A percentile compares a stretch with the other conserved stretches of the same genome.
phyloP scores from a whole-genome alignment of 2,797 vertebrate genomes.

The Anomalospiza imberbis region DNA sequence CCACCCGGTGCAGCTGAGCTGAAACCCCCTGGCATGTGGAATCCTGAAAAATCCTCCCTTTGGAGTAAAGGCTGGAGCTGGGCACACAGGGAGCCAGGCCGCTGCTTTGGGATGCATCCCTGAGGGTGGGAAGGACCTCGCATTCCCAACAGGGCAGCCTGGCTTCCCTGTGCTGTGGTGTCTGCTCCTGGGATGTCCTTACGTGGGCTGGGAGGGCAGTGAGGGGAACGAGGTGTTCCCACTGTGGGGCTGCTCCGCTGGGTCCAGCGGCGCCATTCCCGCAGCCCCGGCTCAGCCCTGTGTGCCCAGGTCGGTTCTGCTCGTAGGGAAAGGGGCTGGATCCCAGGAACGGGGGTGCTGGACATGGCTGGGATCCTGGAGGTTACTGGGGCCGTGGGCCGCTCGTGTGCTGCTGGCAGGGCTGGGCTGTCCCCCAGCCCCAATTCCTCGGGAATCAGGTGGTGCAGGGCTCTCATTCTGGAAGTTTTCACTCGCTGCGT shows the following conservation, averaged over 20 bases:
- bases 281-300: background rate
- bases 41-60: background rate
- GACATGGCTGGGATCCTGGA: fast-evolving
- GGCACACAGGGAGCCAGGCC: background rate
- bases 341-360: fast-evolving
- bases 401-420: background rate
- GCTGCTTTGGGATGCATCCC: background rate
- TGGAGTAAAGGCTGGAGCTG: background rate
- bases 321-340: fast-evolving
- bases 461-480: background rate
- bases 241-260: background rate
- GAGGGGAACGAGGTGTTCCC: fast-evolving
- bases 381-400: background rate
- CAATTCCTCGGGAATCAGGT: background rate
- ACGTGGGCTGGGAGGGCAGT: background rate
- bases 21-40: background rate
- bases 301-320: background rate
- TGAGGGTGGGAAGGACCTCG: background rate
- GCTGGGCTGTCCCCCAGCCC: background rate
- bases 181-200: background rate
- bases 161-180: background rate
- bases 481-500: background rate
- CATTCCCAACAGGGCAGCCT: background rate
- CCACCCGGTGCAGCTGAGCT: background rate
- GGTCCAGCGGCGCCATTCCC: background rate